Base-by-base conservation (phyloP, 2,797 vertebrate genomes). In the Cirrhinus molitorella region DNA sequence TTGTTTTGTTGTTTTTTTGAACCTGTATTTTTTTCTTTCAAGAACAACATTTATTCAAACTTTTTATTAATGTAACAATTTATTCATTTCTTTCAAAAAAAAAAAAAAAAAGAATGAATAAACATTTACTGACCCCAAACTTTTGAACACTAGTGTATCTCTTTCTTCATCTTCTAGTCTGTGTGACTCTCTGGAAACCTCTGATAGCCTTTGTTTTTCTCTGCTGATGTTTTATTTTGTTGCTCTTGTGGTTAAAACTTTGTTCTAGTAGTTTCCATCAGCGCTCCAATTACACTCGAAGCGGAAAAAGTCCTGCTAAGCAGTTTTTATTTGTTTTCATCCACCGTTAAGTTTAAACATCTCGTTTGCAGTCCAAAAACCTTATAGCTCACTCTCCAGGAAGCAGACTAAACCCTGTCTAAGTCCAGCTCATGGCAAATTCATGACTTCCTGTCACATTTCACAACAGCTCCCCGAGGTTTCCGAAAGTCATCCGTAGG, bases 281-380 rank as follows among this genome's bases (percentile, higher is more conserved):
- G n/a, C 1, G 0, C 2, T 71, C 40, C 28, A 19, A 16, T 51
- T 57, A 19, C 49, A 57, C 45, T 53, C 9, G 3, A 70, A 25
- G 9, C 21, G n/a, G n/a, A 40, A 53, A 68, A 68, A 23, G 12
- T n/a, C 49, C 31, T 23, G 31, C 21, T 55, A 68, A 68, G 17
- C 65, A 68, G 21, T 57, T 80, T 53, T 16, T 12, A 78, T 45
- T 49, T 65, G 43, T 11, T 49, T 61, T 49, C 19, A 78, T 65
- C 25, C 23, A 43, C 59, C 16, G 61, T 31, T n/a, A 55, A 21
- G 4, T 13, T n/a, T 77, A 47, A 65, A 9, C 25, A 28, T 57
- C 66, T 57, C 37, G 70, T 80, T 80, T 57, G 34, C 51, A 63
- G 25, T 63, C 59, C 14, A 63, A 63, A 40, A 63, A 63, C 59